These are phyloP conservation scores for Bryconaethiops microstoma DNA, from an alignment of 2,797 vertebrate species.

Conservation along the genomic window DNA sequence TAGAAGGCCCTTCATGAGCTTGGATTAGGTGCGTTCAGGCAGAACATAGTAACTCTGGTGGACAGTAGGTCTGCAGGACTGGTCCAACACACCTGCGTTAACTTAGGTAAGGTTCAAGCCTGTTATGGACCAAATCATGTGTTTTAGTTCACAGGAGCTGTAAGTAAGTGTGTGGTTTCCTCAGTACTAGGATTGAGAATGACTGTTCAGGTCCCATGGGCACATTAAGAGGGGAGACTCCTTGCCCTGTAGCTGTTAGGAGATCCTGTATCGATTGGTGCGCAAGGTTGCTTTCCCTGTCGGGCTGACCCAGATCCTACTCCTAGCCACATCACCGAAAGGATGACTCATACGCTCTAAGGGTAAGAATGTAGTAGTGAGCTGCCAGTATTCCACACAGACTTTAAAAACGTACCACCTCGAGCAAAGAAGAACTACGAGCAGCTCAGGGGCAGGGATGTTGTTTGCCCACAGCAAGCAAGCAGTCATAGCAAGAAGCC, in stretches of 20 bases:
- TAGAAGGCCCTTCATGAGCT: not conserved
- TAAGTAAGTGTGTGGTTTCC: not conserved
- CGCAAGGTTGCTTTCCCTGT: not conserved
- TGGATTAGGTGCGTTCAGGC: not conserved
- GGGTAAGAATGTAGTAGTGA: not conserved
- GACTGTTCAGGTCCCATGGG: not conserved
- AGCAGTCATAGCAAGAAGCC: not conserved
- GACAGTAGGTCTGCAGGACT: not conserved
- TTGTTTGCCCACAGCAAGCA: constrained; percentile 5
- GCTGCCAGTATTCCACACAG: not conserved
- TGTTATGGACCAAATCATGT: not conserved
- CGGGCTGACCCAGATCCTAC: not conserved
- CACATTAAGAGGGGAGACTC: constrained; percentile 16
- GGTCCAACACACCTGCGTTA: not conserved
- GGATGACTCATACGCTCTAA: constrained; percentile 12
- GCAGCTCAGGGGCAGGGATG: not conserved
- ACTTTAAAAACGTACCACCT: constrained; percentile 14
- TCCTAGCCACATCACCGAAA: not conserved
- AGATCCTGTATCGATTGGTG: constrained; percentile 4
- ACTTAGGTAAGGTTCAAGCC: not conserved
- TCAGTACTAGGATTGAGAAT: not conserved
- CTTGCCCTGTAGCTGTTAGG: not conserved
- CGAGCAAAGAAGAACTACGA: not conserved
- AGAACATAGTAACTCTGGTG: not conserved
- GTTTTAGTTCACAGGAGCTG: too few relatives aligned